A percentile compares a stretch with the other conserved stretches of the same genome.
Conservation (phyloP, 2,888 invertebrate genomes). For the Marasmarcha lunaedactyla region DNA sequence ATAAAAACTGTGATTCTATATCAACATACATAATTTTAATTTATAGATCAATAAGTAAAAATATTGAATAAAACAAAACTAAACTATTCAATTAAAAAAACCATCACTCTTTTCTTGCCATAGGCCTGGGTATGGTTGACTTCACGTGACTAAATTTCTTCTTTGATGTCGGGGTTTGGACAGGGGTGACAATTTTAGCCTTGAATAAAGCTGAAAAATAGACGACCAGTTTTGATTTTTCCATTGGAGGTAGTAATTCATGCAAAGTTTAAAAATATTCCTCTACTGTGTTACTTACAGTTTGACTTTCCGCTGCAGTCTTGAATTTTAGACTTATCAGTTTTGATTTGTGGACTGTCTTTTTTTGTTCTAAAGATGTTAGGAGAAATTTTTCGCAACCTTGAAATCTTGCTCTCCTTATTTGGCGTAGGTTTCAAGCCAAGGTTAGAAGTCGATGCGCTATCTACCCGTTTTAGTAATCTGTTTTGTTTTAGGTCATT, state of each 20-base stretch:
- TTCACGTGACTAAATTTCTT: constrained; percentile 53
- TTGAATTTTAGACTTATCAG: constrained; percentile 24
- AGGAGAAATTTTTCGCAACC: constrained; percentile 41
- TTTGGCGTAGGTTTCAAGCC: constrained; percentile 18
- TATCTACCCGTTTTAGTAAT: constrained; percentile 34
- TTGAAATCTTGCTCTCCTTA: constrained; percentile 32
- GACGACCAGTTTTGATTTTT: too few relatives aligned
- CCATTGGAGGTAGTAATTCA: too few relatives aligned
- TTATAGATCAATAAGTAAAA: background rate
- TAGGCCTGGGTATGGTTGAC: constrained; percentile 49
- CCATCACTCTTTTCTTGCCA: background rate
- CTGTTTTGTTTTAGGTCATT: constrained; percentile 31
- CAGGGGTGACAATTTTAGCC: constrained; percentile 37
- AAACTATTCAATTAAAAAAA: background rate
- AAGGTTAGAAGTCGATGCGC: constrained; percentile 44
- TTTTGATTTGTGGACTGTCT: constrained; percentile 21
- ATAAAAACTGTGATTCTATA: too few relatives aligned
- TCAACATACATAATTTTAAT: background rate
- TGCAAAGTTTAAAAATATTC: too few relatives aligned
- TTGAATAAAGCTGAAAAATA: constrained; percentile 35
- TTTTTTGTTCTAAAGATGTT: constrained; percentile 38
- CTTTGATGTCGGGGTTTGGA: constrained; percentile 29
- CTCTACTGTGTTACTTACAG: too few relatives aligned
- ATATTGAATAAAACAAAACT: too few relatives aligned
- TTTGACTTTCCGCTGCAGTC: constrained; percentile 10